Percentiles rank a stretch among this genome's conserved stretches.
Evolutionary conservation across 2,797 vertebrate species (phyloP).

Genomic region (Botia almorhae): DNA sequence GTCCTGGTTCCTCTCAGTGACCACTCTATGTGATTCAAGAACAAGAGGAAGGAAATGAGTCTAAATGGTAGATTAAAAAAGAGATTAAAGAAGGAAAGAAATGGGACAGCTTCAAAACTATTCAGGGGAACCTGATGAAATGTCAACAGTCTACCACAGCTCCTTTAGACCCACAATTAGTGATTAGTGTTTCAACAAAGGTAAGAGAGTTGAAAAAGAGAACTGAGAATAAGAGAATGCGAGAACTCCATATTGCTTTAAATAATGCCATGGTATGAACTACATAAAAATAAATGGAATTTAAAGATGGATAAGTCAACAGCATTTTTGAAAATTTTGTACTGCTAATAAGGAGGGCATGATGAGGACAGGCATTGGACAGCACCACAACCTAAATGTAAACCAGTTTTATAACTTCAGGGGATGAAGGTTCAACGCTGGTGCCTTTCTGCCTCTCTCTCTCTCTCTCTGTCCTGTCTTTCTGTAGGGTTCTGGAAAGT

Average conservation of each 20-base stretch:
- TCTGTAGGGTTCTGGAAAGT: slow-evolving; percentile 61
- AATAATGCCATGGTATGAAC: slow-evolving; percentile 7
- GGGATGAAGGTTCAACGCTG: slow-evolving; percentile 50
- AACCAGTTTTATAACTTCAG: slow-evolving; percentile 61
- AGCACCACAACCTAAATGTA: slow-evolving; percentile 60
- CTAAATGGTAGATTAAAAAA: slow-evolving; percentile 10
- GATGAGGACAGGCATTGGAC: slow-evolving; percentile 42
- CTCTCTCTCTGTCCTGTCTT: slow-evolving; percentile 54
- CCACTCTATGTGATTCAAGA: slow-evolving; percentile 50
- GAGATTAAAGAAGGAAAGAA: slow-evolving; percentile 6
- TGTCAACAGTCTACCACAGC: slow-evolving; percentile 50
- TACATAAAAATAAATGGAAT: not conserved
- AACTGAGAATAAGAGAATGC: slow-evolving; percentile 15
- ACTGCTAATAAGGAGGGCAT: slow-evolving; percentile 25
- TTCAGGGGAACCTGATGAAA: slow-evolving; percentile 54
- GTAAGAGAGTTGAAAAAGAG: slow-evolving; percentile 4
- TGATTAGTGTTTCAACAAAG: slow-evolving; percentile 35
- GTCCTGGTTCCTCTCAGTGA: slow-evolving; percentile 59
- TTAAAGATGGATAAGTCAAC: not conserved
- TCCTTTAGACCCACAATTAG: slow-evolving; percentile 29
- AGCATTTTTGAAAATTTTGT: not conserved
- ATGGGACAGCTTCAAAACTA: slow-evolving; percentile 22
- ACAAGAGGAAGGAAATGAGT: slow-evolving; percentile 33
- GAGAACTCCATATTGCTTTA: not conserved
- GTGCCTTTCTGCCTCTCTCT: slow-evolving; percentile 43